phyloP scores from a whole-genome alignment of 2,888 invertebrate genomes.

The Leptinotarsa rubiginosa region DNA sequence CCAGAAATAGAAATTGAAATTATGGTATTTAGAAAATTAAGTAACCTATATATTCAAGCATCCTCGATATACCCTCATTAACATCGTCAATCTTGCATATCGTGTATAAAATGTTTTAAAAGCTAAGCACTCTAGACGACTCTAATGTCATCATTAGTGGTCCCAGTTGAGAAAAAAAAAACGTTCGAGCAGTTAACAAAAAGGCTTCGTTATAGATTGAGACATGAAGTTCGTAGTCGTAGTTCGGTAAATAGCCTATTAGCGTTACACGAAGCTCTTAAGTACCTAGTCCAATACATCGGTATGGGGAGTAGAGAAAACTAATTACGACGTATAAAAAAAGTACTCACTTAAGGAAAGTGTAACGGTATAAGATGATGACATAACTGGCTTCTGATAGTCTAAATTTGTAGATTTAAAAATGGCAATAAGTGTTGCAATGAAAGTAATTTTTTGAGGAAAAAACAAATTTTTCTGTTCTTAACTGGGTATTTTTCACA shows the following conservation, averaged over 20 bases:
- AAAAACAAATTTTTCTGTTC: no score
- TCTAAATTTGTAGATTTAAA: no score
- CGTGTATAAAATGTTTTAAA: constrained; percentile 17
- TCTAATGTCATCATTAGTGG: constrained; percentile 12
- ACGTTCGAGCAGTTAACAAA: background rate
- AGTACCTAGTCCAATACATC: background rate
- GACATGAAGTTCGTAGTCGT: constrained; percentile 2
- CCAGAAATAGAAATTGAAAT: no score
- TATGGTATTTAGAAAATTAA: no score
- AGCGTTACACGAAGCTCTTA: constrained; percentile 2
- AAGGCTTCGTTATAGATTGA: constrained; percentile 2
- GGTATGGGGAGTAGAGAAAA: background rate
- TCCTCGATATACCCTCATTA: background rate
- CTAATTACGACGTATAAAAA: background rate
- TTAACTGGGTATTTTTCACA: no score
- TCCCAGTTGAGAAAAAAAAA: background rate
- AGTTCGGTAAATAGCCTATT: constrained; percentile 7
- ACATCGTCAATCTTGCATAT: constrained; percentile 11
- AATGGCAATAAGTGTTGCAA: no score
- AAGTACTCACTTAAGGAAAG: background rate
- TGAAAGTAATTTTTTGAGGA: no score
- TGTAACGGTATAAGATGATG: background rate
- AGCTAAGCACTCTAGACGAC: constrained; percentile 15
- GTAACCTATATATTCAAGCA: background rate
- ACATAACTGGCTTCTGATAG: no score